Evolutionary conservation across 2,113 vertebrate genomes (phyloP).

Genomic region (Prietella phreatophila): DNA sequence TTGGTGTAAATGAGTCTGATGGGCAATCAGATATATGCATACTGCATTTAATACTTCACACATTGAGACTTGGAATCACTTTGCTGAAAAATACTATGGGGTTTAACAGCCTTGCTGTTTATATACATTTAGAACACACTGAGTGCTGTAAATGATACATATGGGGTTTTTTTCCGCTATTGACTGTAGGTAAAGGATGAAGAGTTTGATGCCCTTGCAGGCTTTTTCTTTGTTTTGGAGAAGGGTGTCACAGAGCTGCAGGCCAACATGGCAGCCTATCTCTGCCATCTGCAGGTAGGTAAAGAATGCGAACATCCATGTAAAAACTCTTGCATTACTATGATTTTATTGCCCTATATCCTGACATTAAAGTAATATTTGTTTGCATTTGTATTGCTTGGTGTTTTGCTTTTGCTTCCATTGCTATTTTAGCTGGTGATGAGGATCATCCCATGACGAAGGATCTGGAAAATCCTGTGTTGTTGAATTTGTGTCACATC

Average conservation of each 20-base stretch:
- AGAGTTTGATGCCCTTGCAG: conserved; percentile 82
- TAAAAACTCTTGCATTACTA: background rate
- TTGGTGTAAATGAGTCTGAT: background rate
- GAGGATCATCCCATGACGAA: conserved; percentile 12
- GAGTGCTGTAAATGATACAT: background rate
- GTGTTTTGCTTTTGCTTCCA: background rate
- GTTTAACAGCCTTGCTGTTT: background rate
- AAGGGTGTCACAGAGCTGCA: conserved; percentile 77
- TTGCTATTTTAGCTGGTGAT: conserved; percentile 33
- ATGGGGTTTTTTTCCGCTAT: background rate
- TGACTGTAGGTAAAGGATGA: conserved; percentile 80
- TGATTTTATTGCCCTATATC: background rate
- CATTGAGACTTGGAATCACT: background rate
- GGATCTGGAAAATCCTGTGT: background rate
- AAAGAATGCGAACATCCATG: background rate
- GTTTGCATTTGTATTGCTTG: conserved; percentile 14
- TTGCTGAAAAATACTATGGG: background rate
- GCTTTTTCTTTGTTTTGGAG: conserved; percentile 81
- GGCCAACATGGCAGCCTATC: conserved; percentile 77
- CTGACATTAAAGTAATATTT: background rate
- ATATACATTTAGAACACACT: background rate
- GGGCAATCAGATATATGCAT: background rate
- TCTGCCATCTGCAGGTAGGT: conserved; percentile 80
- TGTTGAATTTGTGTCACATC: background rate
- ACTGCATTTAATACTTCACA: background rate